Percentiles rank a stretch among this genome's conserved stretches.
These are phyloP conservation scores for Amphilophus citrinellus DNA, from an alignment of 2,113 vertebrate genomes.

Conservation along the genomic window DNA sequence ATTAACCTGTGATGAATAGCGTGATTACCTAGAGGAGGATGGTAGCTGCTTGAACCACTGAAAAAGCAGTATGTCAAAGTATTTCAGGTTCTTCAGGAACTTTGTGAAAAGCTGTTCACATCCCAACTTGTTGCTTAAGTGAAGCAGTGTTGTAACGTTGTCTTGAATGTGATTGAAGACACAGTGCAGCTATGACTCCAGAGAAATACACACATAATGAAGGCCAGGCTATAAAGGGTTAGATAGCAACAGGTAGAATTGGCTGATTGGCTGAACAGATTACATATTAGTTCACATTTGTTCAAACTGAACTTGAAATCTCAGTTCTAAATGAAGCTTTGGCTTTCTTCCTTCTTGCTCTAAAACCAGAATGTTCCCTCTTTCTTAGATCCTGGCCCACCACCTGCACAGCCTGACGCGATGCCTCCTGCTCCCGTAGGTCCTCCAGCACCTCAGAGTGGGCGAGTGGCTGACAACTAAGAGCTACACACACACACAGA, in stretches of 20 bases:
- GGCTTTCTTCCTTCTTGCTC: neutral
- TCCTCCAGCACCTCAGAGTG: conserved; percentile 81
- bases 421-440: conserved; percentile 84
- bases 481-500: conserved; percentile 15
- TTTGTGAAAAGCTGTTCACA: neutral
- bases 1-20: neutral
- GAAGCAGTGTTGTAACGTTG: neutral
- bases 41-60: neutral
- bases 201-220: neutral
- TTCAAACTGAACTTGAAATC: neutral
- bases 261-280: neutral
- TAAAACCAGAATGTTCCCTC: conserved; percentile 6
- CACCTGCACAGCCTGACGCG: conserved; percentile 84
- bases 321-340: no score
- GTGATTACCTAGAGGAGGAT: neutral
- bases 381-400: conserved; percentile 70
- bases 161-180: neutral
- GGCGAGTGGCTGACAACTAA: conserved; percentile 77
- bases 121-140: neutral
- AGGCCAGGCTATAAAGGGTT: neutral
- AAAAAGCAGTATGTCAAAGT: neutral
- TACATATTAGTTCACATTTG: neutral
- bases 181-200: accelerated
- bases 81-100: neutral
- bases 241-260: neutral